Evolutionary conservation across 1,140 invertebrate genomes (phyloP).

Genomic region (Contarinia nasturtii): DNA sequence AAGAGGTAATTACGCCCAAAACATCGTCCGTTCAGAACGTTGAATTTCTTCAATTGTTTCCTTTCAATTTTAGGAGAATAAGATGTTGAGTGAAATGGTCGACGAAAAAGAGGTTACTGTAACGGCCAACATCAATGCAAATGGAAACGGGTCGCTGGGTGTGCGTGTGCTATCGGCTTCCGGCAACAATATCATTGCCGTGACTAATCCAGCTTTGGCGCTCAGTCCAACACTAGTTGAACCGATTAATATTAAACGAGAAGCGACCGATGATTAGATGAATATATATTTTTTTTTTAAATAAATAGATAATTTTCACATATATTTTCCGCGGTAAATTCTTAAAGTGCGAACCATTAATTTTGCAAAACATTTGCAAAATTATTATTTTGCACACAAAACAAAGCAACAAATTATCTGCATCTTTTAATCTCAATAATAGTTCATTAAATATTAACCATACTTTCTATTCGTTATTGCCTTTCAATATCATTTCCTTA

Average conservation of each 20-base stretch:
- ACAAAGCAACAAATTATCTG: not conserved
- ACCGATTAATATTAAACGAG: conserved; percentile 14
- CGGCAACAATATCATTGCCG: conserved; percentile 70
- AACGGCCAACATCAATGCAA: not conserved
- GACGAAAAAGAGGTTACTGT: not conserved
- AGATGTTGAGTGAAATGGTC: not conserved
- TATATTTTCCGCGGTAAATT: not conserved
- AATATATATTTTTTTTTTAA: not conserved
- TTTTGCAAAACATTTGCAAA: not conserved
- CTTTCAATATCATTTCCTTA: too few species aligned
- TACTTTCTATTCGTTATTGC: too few species aligned
- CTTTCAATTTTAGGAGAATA: not conserved
- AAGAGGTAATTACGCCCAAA: not conserved
- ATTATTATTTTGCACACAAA: not conserved
- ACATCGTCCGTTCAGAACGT: not conserved
- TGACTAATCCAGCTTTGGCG: conserved; percentile 62
- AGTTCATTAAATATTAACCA: too few species aligned
- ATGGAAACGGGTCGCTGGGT: conserved; percentile 17
- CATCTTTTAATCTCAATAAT: too few species aligned
- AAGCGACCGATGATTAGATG: conserved; percentile 7
- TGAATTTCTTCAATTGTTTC: conserved; percentile 1
- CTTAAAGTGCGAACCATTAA: not conserved
- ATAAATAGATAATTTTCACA: not conserved
- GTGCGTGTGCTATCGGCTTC: conserved; percentile 62
- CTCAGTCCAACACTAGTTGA: conserved; percentile 24